Base-by-base conservation (phyloP, 2,113 vertebrate genomes). In the Elanus axillaris region DNA sequence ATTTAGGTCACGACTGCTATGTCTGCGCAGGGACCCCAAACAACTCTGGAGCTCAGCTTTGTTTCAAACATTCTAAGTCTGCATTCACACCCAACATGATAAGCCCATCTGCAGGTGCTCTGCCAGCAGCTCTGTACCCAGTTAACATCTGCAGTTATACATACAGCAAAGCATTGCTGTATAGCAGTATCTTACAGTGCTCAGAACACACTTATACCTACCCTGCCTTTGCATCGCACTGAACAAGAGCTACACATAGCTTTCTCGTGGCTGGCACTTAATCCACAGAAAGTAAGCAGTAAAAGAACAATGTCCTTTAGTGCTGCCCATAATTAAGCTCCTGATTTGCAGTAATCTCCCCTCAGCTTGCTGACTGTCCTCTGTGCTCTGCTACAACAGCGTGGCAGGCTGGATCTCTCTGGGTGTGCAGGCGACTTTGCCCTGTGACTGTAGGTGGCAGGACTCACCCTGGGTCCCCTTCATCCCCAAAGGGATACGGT, bases 331-430 rank as follows among this genome's bases (percentile, higher is more conserved):
- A 59, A 29, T 66, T 34, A 64, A 82, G 31, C 7, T 72, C 34
- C 42, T 17, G 29, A 38, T 23, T 50, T 3, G 2, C 32, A 22
- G 21, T 43, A 47, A 29, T 48, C 48, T 85, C 16, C 20, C 68
- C 27, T n/a, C 62, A 50, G 55, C 7, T 38, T 56, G 27, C 60
- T 74, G 58, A 40, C 16, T 42, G 5, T 11, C 40, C 16, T 81
- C 58, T 86, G 45, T 2, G 1, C 42, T 69, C 74, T 75, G 22
- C 72, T 48, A 26, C 71, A 67, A 6, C 16, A 31, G 2, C 8
- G 23, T 0, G 1, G 55, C 68, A 86, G 48, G 7, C 21, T 29
- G 34, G 10, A 32, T 58, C 16, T 34, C 58, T 36, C 62, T 0
- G 1, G 13, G 20, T 16, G 20, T n/a, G 17, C 16, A 11, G 43